Evolutionary conservation across 2,888 invertebrate genomes (phyloP), one percentile per base, ranked within the genome.

Genomic region (Tenthredo scrophulariae): DNA sequence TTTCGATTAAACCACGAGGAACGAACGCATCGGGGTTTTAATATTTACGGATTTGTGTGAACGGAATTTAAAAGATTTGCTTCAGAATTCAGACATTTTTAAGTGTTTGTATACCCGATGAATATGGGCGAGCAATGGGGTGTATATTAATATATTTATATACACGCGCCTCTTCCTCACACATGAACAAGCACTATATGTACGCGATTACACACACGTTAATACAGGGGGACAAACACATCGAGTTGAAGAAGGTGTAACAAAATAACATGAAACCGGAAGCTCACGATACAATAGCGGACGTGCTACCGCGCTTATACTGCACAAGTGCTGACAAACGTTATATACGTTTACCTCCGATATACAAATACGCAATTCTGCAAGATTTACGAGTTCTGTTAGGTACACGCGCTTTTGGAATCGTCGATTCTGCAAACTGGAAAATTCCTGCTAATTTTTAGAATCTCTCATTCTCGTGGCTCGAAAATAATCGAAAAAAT

Each of bases 241-340:
- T 54, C n/a, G 40, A 50, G 29, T 6, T 40, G 62, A 40, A 40
- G 50, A 80, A 80, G 80, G 80, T 80, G 80, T 80, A 62, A 80
- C 80, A 40, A 80, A 80, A 80, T 80, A 80, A 80, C 62, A 40
- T 33, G 80, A 80, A 80, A 80, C 80, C 80, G 80, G 80, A 80
- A 80, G 80, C 62, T n/a, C 13, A 62, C 37, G 62, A 80, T 80
- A 80, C 80, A 80, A 80, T 62, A 62, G 80, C 80, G 58, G 80
- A 80, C 80, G 80, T 80, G 80, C 80, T 80, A 67, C 62, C 22
- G 40, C 10, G 37, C 40, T 29, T 62, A 62, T 40, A 77, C 54
- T 26, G 50, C 77, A 54, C 77, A n/a, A 77, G 77, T 77, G 77
- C 77, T 77, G 77, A 77, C 77, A 54, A 77, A 77, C 77, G 54